Evolutionary conservation across 2,888 invertebrate species (phyloP).

Genomic region (Odontomyia ornata): DNA sequence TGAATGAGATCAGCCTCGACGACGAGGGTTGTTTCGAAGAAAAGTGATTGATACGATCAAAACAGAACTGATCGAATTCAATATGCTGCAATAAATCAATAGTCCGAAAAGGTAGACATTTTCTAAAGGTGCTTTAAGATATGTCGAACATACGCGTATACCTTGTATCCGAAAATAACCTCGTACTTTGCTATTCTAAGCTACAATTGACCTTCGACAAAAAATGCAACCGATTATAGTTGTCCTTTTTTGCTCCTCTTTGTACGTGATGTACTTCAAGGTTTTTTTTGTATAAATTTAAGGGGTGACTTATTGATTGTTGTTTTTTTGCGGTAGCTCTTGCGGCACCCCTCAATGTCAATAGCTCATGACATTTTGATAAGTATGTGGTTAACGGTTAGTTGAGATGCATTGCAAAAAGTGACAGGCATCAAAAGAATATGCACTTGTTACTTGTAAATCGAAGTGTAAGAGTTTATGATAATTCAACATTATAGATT

Average conservation of each 20-base stretch:
- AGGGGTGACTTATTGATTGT: slow-evolving; percentile 49
- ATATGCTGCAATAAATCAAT: slow-evolving; percentile 47
- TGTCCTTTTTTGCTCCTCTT: slow-evolving; percentile 45
- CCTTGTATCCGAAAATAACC: too few relatives aligned
- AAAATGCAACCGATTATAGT: slow-evolving; percentile 16
- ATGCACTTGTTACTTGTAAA: neutral
- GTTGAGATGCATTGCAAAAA: slow-evolving; percentile 1
- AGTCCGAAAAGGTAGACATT: slow-evolving; percentile 29
- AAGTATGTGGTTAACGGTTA: slow-evolving; percentile 43
- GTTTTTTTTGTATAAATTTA: slow-evolving; percentile 47
- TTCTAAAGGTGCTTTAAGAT: slow-evolving; percentile 13
- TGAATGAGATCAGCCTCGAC: slow-evolving; percentile 14
- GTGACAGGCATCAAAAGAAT: neutral
- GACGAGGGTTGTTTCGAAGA: slow-evolving; percentile 41
- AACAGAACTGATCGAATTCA: slow-evolving; percentile 47
- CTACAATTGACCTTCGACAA: neutral
- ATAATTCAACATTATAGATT: too few relatives aligned
- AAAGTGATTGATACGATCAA: slow-evolving; percentile 49
- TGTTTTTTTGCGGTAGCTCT: slow-evolving; percentile 45
- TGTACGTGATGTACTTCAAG: slow-evolving; percentile 43
- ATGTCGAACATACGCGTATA: neutral
- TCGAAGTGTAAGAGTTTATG: too few relatives aligned
- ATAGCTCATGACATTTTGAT: slow-evolving; percentile 49
- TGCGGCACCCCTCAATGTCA: slow-evolving; percentile 43
- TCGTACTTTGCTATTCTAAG: too few relatives aligned